Percentiles rank a stretch among this genome's conserved stretches.
Conservation (phyloP, 2,888 invertebrate species). For the Erebia palarica region DNA sequence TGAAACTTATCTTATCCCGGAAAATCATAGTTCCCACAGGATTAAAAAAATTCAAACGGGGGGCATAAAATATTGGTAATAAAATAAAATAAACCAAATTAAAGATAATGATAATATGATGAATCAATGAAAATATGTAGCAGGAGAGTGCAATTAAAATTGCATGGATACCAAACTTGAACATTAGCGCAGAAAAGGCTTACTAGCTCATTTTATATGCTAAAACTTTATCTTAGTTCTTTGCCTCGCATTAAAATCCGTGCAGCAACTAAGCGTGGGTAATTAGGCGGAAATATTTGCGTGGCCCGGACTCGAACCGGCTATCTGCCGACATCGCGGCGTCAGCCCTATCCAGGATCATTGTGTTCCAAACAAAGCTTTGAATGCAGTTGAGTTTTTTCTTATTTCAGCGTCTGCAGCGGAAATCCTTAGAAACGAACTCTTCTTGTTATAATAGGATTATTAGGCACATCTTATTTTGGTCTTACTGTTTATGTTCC, state of each 20-base stretch:
- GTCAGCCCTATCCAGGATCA: conserved; percentile 54
- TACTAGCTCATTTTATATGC: conserved; percentile 24
- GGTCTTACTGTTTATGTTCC: background rate
- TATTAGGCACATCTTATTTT: background rate
- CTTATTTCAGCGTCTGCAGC: conserved; percentile 32
- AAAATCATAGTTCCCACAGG: too few relatives aligned
- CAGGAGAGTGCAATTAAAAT: too few relatives aligned
- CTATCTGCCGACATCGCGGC: conserved; percentile 71
- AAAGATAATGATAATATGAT: too few relatives aligned
- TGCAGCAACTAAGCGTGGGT: conserved; percentile 52
- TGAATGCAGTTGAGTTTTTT: conserved; percentile 40
- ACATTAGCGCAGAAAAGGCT: conserved; percentile 9
- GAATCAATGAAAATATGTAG: too few relatives aligned
- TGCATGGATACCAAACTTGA: too few relatives aligned
- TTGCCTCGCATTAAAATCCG: conserved; percentile 32
- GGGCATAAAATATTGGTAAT: too few relatives aligned
- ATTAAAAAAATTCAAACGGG: too few relatives aligned
- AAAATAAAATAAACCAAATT: too few relatives aligned
- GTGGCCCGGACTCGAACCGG: conserved; percentile 54
- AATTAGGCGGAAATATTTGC: conserved; percentile 70
- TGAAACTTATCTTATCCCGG: too few relatives aligned
- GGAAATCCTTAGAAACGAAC: conserved; percentile 24
- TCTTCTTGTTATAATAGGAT: conserved; percentile 9
- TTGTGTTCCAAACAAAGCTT: conserved; percentile 59
- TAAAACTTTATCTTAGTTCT: conserved; percentile 26